Percentiles rank a stretch among this genome's conserved stretches.
Evolutionary conservation across 2,888 invertebrate species (phyloP).

Genomic region (Drosophila buzzatii): DNA sequence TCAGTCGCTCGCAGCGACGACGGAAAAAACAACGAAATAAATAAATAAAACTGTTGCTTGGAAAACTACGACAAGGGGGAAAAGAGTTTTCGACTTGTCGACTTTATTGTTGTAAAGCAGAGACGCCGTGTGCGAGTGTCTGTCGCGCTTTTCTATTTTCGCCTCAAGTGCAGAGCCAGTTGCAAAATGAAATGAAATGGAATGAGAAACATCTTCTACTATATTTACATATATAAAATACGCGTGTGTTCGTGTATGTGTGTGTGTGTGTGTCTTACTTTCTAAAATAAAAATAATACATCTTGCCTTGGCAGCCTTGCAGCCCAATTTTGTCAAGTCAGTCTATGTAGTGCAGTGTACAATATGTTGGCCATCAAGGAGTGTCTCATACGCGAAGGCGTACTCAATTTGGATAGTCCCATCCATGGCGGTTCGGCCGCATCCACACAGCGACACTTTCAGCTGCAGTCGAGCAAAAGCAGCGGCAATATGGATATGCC

Average conservation of each 20-base stretch:
- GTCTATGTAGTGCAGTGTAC: slow-evolving; percentile 31
- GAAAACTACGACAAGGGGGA: slow-evolving; percentile 49
- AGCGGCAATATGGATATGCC: slow-evolving; percentile 71
- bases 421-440: slow-evolving; percentile 22
- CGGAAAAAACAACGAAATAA: neutral
- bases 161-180: slow-evolving; percentile 70
- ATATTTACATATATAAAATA: slow-evolving; percentile 51
- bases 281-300: slow-evolving; percentile 61
- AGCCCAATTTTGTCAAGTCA: slow-evolving; percentile 39
- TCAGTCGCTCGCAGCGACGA: slow-evolving; percentile 68
- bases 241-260: slow-evolving; percentile 50
- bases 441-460: slow-evolving; percentile 47
- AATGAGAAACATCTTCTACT: slow-evolving; percentile 33
- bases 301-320: slow-evolving; percentile 34
- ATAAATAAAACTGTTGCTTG: slow-evolving; percentile 56
- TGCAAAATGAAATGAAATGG: slow-evolving; percentile 42
- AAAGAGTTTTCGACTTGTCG: slow-evolving; percentile 29
- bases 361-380: slow-evolving; percentile 83
- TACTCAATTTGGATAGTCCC: slow-evolving; percentile 72
- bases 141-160: slow-evolving; percentile 78
- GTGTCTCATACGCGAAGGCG: slow-evolving; percentile 83
- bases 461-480: slow-evolving; percentile 63
- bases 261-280: slow-evolving; percentile 62
- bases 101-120: slow-evolving; percentile 62
- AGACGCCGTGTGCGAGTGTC: slow-evolving; percentile 52